Evolutionary conservation across 2,888 invertebrate genomes (phyloP).

Genomic region (Siphonodentalium dalli): DNA sequence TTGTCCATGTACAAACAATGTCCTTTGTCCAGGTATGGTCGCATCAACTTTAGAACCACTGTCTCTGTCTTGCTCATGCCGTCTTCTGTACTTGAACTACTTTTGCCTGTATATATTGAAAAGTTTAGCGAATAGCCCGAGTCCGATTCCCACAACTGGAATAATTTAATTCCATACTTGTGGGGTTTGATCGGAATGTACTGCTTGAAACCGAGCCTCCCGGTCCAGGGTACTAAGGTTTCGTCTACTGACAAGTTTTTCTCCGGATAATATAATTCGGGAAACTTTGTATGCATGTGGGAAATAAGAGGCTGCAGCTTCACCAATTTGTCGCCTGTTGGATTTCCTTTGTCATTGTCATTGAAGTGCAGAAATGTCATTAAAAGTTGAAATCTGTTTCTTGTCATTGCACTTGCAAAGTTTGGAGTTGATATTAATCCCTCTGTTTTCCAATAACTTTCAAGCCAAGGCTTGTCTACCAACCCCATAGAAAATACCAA

Average conservation of each 20-base stretch:
- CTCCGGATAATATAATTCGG: conserved; percentile 11
- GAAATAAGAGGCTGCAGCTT: conserved; percentile 21
- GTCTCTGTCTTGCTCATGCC: conserved; percentile 1
- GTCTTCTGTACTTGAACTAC: conserved; percentile 1
- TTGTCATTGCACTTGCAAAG: conserved; percentile 12
- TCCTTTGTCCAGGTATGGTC: conserved; percentile 15
- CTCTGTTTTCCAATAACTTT: conserved; percentile 16
- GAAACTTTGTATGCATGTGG: conserved; percentile 4
- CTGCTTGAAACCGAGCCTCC: conserved; percentile 15
- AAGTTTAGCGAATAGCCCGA: conserved; percentile 20
- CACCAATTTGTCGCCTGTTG: conserved; percentile 12
- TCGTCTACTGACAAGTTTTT: conserved; percentile 24
- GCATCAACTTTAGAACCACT: conserved; percentile 8
- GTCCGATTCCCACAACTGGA: conserved; percentile 21
- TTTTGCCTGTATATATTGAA: conserved; percentile 23
- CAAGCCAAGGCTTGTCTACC: conserved; percentile 4
- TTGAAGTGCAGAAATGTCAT: conserved; percentile 13
- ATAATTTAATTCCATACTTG: conserved; percentile 27
- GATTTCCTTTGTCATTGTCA: conserved; percentile 5
- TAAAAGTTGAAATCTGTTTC: conserved; percentile 15
- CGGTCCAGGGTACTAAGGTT: conserved; percentile 22
- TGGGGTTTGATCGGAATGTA: conserved; percentile 31
- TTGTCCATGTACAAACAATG: conserved; percentile 25
- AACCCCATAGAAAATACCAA: conserved; percentile 15
- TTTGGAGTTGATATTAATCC: conserved; percentile 9